Conservation (phyloP, 2,888 invertebrate species). For the Harpagoxenus sublaevis region DNA sequence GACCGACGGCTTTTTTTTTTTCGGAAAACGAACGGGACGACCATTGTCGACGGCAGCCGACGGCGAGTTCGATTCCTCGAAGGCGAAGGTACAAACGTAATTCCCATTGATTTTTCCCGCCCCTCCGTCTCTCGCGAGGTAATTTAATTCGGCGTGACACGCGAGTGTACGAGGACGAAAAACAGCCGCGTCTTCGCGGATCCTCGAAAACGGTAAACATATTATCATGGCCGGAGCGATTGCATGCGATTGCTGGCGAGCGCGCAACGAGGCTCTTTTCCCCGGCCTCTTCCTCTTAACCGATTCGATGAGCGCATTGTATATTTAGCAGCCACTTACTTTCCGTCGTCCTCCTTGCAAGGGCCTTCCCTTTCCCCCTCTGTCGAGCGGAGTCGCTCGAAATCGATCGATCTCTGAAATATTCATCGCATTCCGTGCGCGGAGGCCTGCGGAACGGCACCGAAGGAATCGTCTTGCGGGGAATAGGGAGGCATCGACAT, state of each 20-base stretch:
- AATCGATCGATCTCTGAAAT: slow-evolving; percentile 81
- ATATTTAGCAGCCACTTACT: slow-evolving; percentile 75
- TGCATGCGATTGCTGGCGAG: slow-evolving; percentile 24
- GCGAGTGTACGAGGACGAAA: slow-evolving; percentile 29
- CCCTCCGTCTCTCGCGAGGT: not conserved
- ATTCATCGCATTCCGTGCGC: slow-evolving; percentile 77
- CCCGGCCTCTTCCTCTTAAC: slow-evolving; percentile 48
- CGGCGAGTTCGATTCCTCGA: slow-evolving; percentile 32
- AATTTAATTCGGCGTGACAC: slow-evolving; percentile 47
- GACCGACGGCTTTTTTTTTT: not conserved
- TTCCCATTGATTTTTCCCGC: slow-evolving; percentile 37
- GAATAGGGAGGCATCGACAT: slow-evolving; percentile 68
- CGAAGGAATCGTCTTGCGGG: slow-evolving; percentile 68
- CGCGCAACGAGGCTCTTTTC: slow-evolving; percentile 38
- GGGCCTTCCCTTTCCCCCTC: slow-evolving; percentile 19
- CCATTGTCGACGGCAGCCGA: not conserved
- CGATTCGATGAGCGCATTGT: slow-evolving; percentile 67
- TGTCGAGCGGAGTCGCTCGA: slow-evolving; percentile 64
- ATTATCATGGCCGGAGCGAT: not conserved
- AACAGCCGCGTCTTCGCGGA: slow-evolving; percentile 38
- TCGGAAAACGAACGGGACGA: not conserved
- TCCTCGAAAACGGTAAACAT: slow-evolving; percentile 41
- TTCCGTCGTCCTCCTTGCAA: slow-evolving; percentile 65
- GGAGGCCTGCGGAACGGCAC: slow-evolving; percentile 56
- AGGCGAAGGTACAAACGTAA: slow-evolving; percentile 32